These are phyloP conservation scores for Margaritifera margaritifera DNA, from an alignment of 2,888 invertebrate genomes.

Conservation along the genomic window DNA sequence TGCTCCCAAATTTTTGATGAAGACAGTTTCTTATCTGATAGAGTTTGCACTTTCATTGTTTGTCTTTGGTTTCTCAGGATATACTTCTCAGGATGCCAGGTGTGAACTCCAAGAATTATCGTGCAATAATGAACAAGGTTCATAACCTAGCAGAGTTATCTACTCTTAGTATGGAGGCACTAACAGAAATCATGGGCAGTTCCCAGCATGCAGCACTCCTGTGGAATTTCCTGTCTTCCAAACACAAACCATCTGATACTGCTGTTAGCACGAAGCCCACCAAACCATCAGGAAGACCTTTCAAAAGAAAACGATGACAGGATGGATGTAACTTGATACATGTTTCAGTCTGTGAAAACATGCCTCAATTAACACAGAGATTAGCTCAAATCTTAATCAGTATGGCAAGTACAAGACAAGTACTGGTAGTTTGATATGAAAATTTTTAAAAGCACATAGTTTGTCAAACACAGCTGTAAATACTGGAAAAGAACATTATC, in stretches of 20 bases:
- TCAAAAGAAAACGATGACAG: conserved; percentile 4
- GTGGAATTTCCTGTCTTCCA: conserved; percentile 69
- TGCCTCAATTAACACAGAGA: too few species aligned
- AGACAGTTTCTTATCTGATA: too few species aligned
- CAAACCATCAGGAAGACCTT: background rate
- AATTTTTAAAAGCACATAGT: too few species aligned
- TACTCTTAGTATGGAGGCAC: conserved; percentile 77
- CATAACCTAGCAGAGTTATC: conserved; percentile 78
- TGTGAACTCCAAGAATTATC: conserved; percentile 88
- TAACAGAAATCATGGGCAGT: conserved; percentile 82
- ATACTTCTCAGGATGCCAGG: conserved; percentile 91
- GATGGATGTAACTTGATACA: too few species aligned
- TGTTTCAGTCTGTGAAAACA: too few species aligned
- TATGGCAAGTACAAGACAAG: too few species aligned
- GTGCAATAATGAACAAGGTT: conserved; percentile 83
- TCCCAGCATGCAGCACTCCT: conserved; percentile 68
- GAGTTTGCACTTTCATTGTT: too few species aligned
- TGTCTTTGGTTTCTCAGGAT: conserved; percentile 74
- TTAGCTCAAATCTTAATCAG: too few species aligned
- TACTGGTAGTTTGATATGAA: too few species aligned
- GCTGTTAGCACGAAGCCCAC: conserved; percentile 1
- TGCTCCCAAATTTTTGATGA: too few species aligned
- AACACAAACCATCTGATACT: conserved; percentile 28
- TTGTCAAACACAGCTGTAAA: too few species aligned
- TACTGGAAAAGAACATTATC: too few species aligned